Percentiles rank a stretch among this genome's conserved stretches.
Conservation (phyloP, 2,113 vertebrate species). For the Acanthochromis polyacanthus region DNA sequence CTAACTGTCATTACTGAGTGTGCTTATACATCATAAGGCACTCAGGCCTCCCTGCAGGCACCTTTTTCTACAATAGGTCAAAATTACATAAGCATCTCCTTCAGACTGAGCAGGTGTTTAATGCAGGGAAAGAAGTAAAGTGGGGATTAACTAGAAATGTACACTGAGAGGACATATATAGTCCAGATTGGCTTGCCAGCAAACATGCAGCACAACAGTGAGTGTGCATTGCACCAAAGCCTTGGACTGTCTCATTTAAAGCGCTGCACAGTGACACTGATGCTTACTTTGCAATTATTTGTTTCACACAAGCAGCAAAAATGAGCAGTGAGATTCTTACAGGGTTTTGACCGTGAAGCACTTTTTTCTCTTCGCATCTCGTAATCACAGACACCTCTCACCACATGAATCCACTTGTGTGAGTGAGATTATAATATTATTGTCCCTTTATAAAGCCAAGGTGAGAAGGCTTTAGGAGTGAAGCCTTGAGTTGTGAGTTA, state of each 20-base stretch:
- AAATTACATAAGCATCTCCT: slow-evolving; percentile 56
- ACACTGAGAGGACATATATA: slow-evolving; percentile 22
- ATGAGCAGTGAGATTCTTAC: slow-evolving; percentile 35
- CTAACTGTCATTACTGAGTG: slow-evolving; percentile 49
- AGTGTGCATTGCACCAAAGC: background rate
- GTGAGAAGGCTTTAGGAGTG: slow-evolving; percentile 16
- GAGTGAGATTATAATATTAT: slow-evolving; percentile 19
- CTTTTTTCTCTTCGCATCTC: background rate
- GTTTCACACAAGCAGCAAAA: slow-evolving; percentile 2
- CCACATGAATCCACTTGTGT: slow-evolving; percentile 19
- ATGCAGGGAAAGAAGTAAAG: slow-evolving; percentile 31
- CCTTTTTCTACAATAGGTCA: slow-evolving; percentile 38
- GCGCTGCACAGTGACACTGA: slow-evolving; percentile 1
- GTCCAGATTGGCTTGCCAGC: background rate
- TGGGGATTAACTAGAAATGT: slow-evolving; percentile 26
- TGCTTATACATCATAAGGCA: slow-evolving; percentile 60
- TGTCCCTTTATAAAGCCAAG: slow-evolving; percentile 35
- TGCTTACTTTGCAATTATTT: slow-evolving; percentile 27
- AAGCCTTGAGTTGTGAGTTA: slow-evolving; percentile 43
- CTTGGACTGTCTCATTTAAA: slow-evolving; percentile 6
- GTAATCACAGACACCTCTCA: slow-evolving; percentile 30
- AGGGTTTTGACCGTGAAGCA: slow-evolving; percentile 40
- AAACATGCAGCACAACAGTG: background rate
- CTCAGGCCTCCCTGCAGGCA: slow-evolving; percentile 45
- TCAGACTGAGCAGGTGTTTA: slow-evolving; percentile 45